phyloP scores from a whole-genome alignment of 2,113 vertebrate genomes.

The Chauna torquata region DNA sequence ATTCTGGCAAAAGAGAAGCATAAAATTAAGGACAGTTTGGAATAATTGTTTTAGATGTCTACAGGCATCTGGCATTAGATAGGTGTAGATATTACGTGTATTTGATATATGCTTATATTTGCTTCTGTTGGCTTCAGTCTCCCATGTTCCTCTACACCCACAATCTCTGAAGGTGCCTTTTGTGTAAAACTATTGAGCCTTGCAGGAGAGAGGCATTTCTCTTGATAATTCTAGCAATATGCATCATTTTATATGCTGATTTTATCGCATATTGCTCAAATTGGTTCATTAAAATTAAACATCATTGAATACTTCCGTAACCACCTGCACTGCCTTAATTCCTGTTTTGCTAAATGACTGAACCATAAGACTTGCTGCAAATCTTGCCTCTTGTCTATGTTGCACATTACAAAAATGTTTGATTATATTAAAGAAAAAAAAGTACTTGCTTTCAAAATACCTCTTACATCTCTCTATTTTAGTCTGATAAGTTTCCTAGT shows the following conservation, averaged over 20 bases:
- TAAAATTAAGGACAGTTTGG: background rate
- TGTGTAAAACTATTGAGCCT: background rate
- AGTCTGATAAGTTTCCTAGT: background rate
- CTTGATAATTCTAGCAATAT: background rate
- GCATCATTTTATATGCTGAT: constrained; percentile 30
- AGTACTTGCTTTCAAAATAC: background rate
- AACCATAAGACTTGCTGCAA: background rate
- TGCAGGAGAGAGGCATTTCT: background rate
- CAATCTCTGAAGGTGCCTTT: constrained; percentile 6
- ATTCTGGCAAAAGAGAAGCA: background rate
- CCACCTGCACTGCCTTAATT: constrained; percentile 17
- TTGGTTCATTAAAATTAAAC: constrained; percentile 51
- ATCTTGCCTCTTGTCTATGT: background rate
- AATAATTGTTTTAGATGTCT: background rate
- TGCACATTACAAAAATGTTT: background rate
- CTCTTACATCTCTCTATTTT: background rate
- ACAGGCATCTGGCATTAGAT: background rate
- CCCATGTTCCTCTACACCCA: background rate
- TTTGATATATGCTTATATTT: background rate
- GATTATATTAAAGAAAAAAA: background rate
- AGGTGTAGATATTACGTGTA: background rate
- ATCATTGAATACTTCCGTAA: constrained; percentile 5
- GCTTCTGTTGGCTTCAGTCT: background rate
- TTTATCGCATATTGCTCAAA: constrained; percentile 40
- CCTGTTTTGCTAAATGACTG: background rate